A percentile compares a stretch with the other conserved stretches of the same genome.
These are phyloP conservation scores for Chydorus sphaericus DNA, from an alignment of 2,888 invertebrate genomes.

Conservation along the genomic window DNA sequence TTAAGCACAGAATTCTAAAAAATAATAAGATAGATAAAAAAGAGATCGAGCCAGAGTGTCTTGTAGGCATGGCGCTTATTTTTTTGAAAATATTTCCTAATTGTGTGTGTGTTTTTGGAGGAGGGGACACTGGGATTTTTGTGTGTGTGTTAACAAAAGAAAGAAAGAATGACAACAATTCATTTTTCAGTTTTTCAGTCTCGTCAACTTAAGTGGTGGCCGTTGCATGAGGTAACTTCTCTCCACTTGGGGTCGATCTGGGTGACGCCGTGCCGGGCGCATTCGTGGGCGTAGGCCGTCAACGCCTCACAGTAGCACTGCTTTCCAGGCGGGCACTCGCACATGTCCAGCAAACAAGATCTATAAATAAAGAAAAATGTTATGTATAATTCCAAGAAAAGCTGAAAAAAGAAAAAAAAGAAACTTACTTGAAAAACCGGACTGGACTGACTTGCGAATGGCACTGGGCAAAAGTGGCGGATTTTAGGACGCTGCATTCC, in stretches of 20 bases:
- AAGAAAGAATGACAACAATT: too few relatives aligned
- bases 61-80: too few relatives aligned
- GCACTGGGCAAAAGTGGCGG: slow-evolving; percentile 54
- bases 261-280: slow-evolving; percentile 54
- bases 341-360: slow-evolving; percentile 74
- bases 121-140: too few relatives aligned
- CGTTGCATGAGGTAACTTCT: slow-evolving; percentile 44
- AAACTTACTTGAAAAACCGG: slow-evolving; percentile 54
- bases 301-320: slow-evolving; percentile 81
- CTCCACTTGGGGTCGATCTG: slow-evolving; percentile 46
- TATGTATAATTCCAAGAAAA: background rate
- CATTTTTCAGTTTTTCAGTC: too few relatives aligned
- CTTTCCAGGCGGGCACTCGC: slow-evolving; percentile 58
- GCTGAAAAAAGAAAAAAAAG: background rate
- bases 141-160: too few relatives aligned
- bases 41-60: too few relatives aligned
- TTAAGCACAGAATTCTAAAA: too few relatives aligned
- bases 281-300: slow-evolving; percentile 76
- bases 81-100: too few relatives aligned
- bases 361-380: slow-evolving; percentile 26
- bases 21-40: too few relatives aligned
- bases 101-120: too few relatives aligned
- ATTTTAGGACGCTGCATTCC: slow-evolving; percentile 38
- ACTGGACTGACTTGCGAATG: slow-evolving; percentile 60
- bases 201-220: too few relatives aligned